Percentiles rank a stretch among this genome's conserved stretches.
Conservation (phyloP, 2,797 vertebrate species). For the Sebastes paucispinis region DNA sequence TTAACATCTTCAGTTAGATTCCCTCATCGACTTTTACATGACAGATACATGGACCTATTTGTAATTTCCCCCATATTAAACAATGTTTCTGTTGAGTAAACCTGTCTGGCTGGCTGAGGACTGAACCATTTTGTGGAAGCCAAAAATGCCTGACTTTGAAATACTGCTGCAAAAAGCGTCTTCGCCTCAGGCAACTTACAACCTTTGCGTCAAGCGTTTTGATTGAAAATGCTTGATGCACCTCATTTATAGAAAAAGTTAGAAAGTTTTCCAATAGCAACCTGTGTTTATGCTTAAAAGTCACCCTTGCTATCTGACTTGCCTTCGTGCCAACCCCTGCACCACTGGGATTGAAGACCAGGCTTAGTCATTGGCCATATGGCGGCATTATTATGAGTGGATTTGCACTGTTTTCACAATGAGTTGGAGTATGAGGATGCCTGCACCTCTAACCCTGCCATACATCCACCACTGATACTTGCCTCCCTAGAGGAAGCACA, state of each 20-base stretch:
- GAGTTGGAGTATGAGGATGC: neutral
- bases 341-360: neutral
- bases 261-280: neutral
- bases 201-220: conserved; percentile 20
- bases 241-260: conserved; percentile 7
- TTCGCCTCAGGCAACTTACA: conserved; percentile 14
- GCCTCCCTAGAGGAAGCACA: neutral
- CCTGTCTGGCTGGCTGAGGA: neutral
- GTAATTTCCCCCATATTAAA: neutral
- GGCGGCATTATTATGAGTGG: neutral
- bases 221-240: conserved; percentile 20
- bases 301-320: neutral
- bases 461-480: neutral
- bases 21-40: conserved; percentile 13
- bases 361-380: neutral
- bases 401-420: neutral
- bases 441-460: neutral
- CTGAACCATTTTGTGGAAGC: conserved; percentile 10
- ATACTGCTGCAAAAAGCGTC: conserved; percentile 4
- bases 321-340: neutral
- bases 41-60: conserved; percentile 1
- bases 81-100: conserved; percentile 28
- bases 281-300: conserved; percentile 8
- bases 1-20: conserved; percentile 10
- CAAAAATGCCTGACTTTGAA: conserved; percentile 39